Evolutionary conservation across 1,140 invertebrate genomes (phyloP).

Genomic region (Scaptomyza montana): DNA sequence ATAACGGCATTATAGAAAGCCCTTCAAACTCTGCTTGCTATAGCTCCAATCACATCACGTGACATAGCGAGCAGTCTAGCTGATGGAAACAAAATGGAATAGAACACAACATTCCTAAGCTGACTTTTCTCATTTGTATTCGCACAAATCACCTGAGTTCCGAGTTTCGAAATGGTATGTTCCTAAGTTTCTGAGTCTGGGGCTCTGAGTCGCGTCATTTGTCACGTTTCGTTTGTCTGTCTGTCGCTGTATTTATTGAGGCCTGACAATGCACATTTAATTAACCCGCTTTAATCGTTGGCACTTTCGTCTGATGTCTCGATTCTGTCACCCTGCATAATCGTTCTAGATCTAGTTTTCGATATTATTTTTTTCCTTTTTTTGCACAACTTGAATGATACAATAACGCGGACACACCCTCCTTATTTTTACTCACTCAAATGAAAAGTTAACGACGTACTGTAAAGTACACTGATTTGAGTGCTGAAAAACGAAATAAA

Average conservation of each 20-base stretch:
- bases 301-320: background rate
- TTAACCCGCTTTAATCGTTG: constrained; percentile 40
- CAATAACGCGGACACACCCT: constrained; percentile 39
- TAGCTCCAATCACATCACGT: background rate
- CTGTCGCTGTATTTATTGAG: constrained; percentile 7
- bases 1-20: no score
- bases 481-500: background rate
- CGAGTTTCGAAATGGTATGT: no score
- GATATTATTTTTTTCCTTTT: background rate
- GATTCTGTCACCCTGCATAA: constrained; percentile 50
- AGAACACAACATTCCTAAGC: background rate
- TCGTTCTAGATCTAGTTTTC: constrained; percentile 3
- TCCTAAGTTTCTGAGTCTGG: background rate
- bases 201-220: constrained; percentile 18
- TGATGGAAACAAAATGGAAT: background rate
- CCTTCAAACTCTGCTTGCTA: background rate
- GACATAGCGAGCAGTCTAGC: constrained; percentile 10
- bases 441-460: background rate
- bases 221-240: constrained; percentile 54
- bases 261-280: constrained; percentile 42
- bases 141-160: constrained; percentile 25
- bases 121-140: background rate
- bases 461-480: background rate
- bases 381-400: background rate
- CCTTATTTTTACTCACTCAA: constrained; percentile 7